Evolutionary conservation across 2,113 vertebrate species (phyloP), one percentile per base, ranked within the genome.

Genomic region (Rynchops niger): DNA sequence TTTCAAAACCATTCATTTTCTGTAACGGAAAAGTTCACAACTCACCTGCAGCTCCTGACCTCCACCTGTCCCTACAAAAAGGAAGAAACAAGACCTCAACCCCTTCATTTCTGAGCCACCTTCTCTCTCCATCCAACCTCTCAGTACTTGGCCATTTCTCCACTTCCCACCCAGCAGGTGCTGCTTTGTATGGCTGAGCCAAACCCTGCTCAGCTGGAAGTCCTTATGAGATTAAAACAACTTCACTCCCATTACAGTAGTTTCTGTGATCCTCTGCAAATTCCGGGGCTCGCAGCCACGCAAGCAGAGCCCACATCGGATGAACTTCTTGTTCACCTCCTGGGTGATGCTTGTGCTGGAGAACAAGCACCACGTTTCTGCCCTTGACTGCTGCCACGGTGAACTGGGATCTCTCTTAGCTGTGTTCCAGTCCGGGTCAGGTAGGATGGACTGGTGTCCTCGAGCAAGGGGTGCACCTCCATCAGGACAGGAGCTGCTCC

Each of bases 351-450:
- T 58, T 20, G 10, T 27, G 32, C 82, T 42, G 49, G 32, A n/a
- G 67, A 40, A 11, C 26, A 20, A 91, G 27, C 2, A 1, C 12
- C 23, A 6, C 0, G 0, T 17, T 53, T 45, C 32, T 82, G 25
- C 26, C 80, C 53, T 49, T 29, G 43, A 38, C 25, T 42, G n/a
- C 62, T 70, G 65, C 21, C 20, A 9, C 0, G 0, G 27, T 5
- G 32, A 76, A 2, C 52, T n/a, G 72, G 55, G 45, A 38, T 36
- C 9, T 50, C 70, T 22, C 67, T 38, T 43, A 38, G 23, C 43
- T 43, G 11, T 5, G 17, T 58, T 40, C 43, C 58, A 32, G 19
- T 8, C 9, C 0, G 4, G 40, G 45, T 15, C 12, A 30, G 71
- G 43, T 15, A 56, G 55, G 70, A 22, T 7, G 20, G 38, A n/a